Conservation (phyloP, 2,888 invertebrate species). For the Pyrrhosoma nymphula region DNA sequence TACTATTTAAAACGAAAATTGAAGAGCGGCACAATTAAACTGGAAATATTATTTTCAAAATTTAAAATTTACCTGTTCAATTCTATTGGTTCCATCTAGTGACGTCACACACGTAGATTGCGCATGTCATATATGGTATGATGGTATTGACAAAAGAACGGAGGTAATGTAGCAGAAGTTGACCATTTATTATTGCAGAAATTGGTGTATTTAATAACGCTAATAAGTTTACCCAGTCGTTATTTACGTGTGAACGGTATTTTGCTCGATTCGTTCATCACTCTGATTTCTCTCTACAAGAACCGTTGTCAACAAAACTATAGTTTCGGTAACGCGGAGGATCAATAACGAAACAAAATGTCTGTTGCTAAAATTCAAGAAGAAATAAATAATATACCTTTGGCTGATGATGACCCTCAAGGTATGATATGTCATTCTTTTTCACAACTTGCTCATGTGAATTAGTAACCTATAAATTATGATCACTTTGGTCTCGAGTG, state of each 20-base stretch:
- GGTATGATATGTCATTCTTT: conserved; percentile 77
- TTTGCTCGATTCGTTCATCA: background rate
- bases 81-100: background rate
- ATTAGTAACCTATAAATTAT: background rate
- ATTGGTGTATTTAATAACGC: background rate
- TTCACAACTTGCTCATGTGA: too few relatives aligned
- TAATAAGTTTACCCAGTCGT: background rate
- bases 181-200: background rate
- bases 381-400: conserved; percentile 89
- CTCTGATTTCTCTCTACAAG: background rate
- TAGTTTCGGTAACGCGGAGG: background rate
- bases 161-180: background rate
- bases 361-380: conserved; percentile 84
- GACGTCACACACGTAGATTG: background rate
- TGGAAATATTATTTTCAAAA: background rate
- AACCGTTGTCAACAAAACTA: background rate
- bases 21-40: background rate
- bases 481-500: background rate
- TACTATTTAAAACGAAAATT: background rate
- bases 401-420: conserved; percentile 96
- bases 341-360: conserved; percentile 44
- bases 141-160: background rate
- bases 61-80: background rate
- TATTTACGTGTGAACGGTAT: background rate
- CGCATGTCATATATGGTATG: background rate